Base-by-base conservation (phyloP, 2,888 invertebrate genomes). In the Mayetiola destructor region DNA sequence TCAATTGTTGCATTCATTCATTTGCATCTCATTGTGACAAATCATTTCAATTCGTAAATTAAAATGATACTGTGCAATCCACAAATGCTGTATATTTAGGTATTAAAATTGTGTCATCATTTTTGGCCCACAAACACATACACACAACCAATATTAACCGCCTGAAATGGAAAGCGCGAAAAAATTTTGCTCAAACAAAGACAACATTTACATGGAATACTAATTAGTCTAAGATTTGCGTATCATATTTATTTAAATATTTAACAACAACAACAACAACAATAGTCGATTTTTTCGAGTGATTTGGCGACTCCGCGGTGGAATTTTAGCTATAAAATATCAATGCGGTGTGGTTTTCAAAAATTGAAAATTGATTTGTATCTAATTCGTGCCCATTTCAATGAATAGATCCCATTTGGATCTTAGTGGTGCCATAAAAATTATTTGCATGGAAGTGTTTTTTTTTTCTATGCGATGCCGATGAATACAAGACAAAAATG, bases 91-190 rank as follows among this genome's bases (percentile, higher is more conserved):
- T 42, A 23, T 42, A 42, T 23, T 23, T 23, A 23, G 23, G 23
- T 14, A 42, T 23, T 42, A 23, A 42, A 42, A 42, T 42, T 42
- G 42, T 42, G 42, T 23, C 42, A 42, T 42, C 42, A 14, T 23
- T 23, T 14, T 42, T 36, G 5, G 12, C 12, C 12, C 3, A 12
- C 12, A 16, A 36, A 4, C 14, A 36, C 36, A 36, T n/a, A 5
- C 3, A 36, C 5, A 14, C 12, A 5, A 14, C 12, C 5, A 14
- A 36, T n/a, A n/a, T n/a, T n/a, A 36, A 36, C 39, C 16, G 8
- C 5, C 39, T 18, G 5, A 18, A 39, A 16, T 10, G 16, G 9
- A 12, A 8, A 16, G 4, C 3, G 39, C 18, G 39, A 9, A 39
- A 39, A 39, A n/a, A n/a, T n/a, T n/a, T n/a, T n/a, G n/a, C n/a